Percentiles rank a stretch among this genome's conserved stretches.
phyloP scores from a whole-genome alignment of 2,888 invertebrate species.

The Diogma glabrata region DNA sequence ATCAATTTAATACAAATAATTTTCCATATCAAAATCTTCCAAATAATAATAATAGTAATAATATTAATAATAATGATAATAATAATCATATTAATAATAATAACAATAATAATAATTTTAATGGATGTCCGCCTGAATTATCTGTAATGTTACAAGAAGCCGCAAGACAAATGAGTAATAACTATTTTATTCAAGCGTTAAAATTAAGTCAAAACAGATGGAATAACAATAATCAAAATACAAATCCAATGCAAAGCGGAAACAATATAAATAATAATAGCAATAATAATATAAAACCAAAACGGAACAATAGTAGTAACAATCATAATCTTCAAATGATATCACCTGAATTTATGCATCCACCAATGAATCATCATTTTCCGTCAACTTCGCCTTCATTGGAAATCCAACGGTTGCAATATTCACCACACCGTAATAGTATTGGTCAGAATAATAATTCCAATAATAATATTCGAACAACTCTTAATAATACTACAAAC shows the following conservation, averaged over 20 bases:
- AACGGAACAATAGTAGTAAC: conserved; percentile 5
- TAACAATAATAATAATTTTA: conserved; percentile 6
- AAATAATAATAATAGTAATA: conserved; percentile 9
- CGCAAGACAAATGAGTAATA: conserved; percentile 39
- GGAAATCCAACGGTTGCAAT: too few relatives aligned
- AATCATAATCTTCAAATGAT: neutral
- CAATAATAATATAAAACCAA: neutral
- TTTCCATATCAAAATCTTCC: conserved; percentile 28
- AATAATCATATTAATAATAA: conserved; percentile 8
- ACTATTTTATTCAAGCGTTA: conserved; percentile 31
- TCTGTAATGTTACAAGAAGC: conserved; percentile 58
- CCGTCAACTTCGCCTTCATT: neutral
- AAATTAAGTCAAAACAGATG: conserved; percentile 22
- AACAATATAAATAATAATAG: conserved; percentile 7
- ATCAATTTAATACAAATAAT: conserved; percentile 6
- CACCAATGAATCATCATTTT: conserved; percentile 7
- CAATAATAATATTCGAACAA: too few relatives aligned
- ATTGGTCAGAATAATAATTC: too few relatives aligned
- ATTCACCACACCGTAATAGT: too few relatives aligned
- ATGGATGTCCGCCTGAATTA: conserved; percentile 6
- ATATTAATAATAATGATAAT: conserved; percentile 4
- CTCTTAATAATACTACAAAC: neutral
- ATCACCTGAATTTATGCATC: conserved; percentile 6
- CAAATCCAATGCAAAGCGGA: too few relatives aligned
- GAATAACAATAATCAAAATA: conserved; percentile 3